A percentile compares a stretch with the other conserved stretches of the same genome.
These are phyloP conservation scores for Tetragonula clypearis DNA, from an alignment of 1,140 invertebrate genomes.

Conservation along the genomic window DNA sequence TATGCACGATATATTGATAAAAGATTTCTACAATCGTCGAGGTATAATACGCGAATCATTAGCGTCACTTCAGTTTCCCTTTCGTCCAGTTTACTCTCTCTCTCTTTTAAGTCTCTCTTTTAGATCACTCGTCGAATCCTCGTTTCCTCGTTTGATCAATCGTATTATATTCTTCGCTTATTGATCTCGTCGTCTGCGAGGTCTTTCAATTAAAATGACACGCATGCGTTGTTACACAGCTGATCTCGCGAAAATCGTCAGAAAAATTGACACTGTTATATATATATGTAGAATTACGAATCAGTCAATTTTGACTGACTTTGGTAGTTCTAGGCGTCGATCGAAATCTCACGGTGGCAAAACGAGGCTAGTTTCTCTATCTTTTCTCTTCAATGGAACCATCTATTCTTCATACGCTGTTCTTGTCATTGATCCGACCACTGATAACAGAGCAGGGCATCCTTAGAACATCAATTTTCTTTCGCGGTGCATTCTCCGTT, in stretches of 20 bases:
- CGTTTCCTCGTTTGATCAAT: background rate
- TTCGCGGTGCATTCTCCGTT: background rate
- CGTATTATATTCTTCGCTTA: slow-evolving; percentile 5
- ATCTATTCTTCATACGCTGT: background rate
- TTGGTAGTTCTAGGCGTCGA: too few species aligned
- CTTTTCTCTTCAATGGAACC: background rate
- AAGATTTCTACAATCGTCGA: background rate
- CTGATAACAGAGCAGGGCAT: background rate
- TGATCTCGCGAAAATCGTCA: background rate
- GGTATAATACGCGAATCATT: background rate
- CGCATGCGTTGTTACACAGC: slow-evolving; percentile 26
- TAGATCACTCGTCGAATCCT: too few species aligned
- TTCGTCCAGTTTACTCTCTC: background rate
- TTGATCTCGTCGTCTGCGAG: background rate
- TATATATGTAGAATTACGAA: too few species aligned
- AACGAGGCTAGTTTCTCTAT: too few species aligned
- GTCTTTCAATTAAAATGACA: slow-evolving; percentile 28
- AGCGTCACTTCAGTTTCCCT: background rate
- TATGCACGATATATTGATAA: background rate
- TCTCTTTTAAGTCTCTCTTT: background rate
- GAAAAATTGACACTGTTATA: background rate
- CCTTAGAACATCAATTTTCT: slow-evolving; percentile 5
- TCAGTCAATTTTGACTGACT: too few species aligned
- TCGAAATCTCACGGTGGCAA: too few species aligned
- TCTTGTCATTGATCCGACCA: background rate